Evolutionary conservation across 2,888 invertebrate species (phyloP).

Genomic region (Hemaris fuciformis): DNA sequence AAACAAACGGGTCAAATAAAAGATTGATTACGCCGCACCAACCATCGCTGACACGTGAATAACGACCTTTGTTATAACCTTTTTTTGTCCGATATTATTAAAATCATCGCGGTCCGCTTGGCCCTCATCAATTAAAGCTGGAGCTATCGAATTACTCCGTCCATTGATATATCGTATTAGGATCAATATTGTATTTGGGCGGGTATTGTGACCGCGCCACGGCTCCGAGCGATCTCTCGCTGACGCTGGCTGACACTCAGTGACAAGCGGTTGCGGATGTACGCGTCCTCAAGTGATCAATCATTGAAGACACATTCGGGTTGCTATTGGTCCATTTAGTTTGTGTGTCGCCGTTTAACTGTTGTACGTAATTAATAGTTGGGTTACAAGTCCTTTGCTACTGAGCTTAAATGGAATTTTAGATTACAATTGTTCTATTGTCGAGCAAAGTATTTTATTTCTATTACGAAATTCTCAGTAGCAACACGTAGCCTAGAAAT

Average conservation of each 20-base stretch:
- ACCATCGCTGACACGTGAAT: constrained; percentile 8
- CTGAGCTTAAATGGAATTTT: background rate
- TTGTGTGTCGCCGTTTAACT: constrained; percentile 9
- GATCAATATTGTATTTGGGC: background rate
- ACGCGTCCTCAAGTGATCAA: constrained; percentile 19
- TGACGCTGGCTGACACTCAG: background rate
- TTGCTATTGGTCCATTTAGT: constrained; percentile 22
- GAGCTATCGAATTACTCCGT: background rate
- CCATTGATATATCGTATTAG: background rate
- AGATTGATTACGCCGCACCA: constrained; percentile 8
- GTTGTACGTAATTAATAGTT: constrained; percentile 8
- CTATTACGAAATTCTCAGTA: too few species aligned
- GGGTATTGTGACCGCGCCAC: background rate
- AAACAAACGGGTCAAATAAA: background rate
- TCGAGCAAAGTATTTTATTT: too few species aligned
- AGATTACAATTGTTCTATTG: background rate
- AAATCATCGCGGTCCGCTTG: background rate
- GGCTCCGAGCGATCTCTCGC: background rate
- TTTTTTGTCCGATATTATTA: constrained; percentile 1
- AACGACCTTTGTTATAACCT: constrained; percentile 5
- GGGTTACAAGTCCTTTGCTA: background rate
- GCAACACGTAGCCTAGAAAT: too few species aligned
- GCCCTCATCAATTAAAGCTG: background rate
- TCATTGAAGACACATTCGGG: constrained; percentile 27
- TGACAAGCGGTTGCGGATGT: constrained; percentile 11